phyloP scores from a whole-genome alignment of 2,888 invertebrate genomes.

The Argyra leucocephala region DNA sequence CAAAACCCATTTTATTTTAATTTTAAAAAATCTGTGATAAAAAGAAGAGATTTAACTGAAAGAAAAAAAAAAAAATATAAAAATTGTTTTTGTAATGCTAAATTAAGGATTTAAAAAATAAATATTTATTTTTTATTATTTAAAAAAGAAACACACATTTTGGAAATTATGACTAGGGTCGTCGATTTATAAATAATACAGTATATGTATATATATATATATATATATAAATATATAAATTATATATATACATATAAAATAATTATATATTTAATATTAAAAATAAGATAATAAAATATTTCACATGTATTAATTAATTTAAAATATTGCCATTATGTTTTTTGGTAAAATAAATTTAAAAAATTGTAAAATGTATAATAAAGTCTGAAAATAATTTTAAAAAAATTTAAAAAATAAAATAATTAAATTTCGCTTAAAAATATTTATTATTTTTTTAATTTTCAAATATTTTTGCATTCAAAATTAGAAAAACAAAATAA shows the following conservation, averaged over 20 bases:
- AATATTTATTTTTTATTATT: not conserved
- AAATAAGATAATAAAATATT: not conserved
- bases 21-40: constrained; percentile 4
- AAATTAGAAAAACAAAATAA: not conserved
- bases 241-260: not conserved
- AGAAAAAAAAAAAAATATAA: not conserved
- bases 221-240: too few species aligned
- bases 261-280: not conserved
- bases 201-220: too few species aligned
- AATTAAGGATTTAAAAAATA: not conserved
- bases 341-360: too few species aligned
- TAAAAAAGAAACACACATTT: not conserved
- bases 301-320: too few species aligned
- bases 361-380: not conserved
- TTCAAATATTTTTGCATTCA: not conserved
- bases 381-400: constrained; percentile 1
- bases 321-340: not conserved
- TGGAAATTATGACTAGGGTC: not conserved
- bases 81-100: not conserved
- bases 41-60: not conserved
- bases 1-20: not conserved
- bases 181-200: not conserved
- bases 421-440: constrained; percentile 5
- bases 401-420: not conserved
- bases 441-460: not conserved